Evolutionary conservation across 2,797 vertebrate species (phyloP), one percentile per base, ranked within the genome.

Genomic region (Antrozous pallidus): DNA sequence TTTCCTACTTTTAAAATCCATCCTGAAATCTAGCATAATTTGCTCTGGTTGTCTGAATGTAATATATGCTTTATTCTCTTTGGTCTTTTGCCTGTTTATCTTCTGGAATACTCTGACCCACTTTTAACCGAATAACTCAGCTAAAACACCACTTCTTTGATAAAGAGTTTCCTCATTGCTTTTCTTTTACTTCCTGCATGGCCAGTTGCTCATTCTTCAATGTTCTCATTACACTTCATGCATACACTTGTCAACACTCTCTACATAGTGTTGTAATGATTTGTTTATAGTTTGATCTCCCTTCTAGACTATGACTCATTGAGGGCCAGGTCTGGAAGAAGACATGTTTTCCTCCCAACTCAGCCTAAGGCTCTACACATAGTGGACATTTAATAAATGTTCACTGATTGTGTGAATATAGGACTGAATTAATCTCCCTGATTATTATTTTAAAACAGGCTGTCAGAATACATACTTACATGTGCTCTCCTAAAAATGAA

Each of bases 381-480:
- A 78, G 26, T 75, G 65, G 20, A 71, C 12, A 54, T 79, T 83
- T 74, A 81, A 81, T 88, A 91, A 78, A 51, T 88, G 38, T 88
- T 90, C 70, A 0, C 47, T 38, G 51, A 82, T 40, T 90, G 42
- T 14, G 16, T 47, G 69, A 88, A 67, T 91, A 80, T 85, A 90
- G 31, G 7, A n/a, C 17, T 79, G 40, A 93, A 82, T 88, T 93
- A 81, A 26, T 91, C 73, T 85, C 74, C 82, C 67, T 71, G 56
- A 51, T 51, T 88, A 49, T 91, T 90, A 42, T 90, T 94, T 90
- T 36, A 90, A 85, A 93, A 80, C 58, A 58, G 69, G 18, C 6
- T 90, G 8, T 95, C 88, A 75, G 80, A 85, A 67, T 49, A 88
- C 26, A 40, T 5, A 58, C 58, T 69, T 51, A 70, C 33, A 70